Evolutionary conservation across 2,888 invertebrate genomes (phyloP), one percentile per base, ranked within the genome.

Genomic region (Amphiduros pacificus): DNA sequence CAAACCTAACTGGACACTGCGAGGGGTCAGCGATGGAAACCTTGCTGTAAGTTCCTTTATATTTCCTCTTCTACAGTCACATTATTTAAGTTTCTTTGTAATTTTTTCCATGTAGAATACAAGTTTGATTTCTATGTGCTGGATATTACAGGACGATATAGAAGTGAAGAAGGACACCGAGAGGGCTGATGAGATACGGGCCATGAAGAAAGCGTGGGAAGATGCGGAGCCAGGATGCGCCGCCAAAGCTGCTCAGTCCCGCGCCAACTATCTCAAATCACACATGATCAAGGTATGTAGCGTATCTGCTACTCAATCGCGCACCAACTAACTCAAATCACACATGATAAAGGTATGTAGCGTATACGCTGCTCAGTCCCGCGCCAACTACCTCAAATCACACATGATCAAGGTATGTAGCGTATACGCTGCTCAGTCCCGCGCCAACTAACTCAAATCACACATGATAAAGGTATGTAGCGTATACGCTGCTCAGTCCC

Each of bases 161-260:
- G 80, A 79, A 29, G 75, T 82, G 20, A 76, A 77, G 66, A 81
- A 79, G 61, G 81, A 82, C 68, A 80, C 79, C 17, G 80, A 82
- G 69, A 68, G 81, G 61, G 77, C 78, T 3, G 81, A 82, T 69
- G 78, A 82, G 67, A 80, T 82, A 51, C 65, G 77, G 48, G 79
- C 81, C 9, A 73, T 81, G 71, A 82, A 82, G 74, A 79, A 75
- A 65, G 81, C 81, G 1, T 82, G 82, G 82, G 82, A 82, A 60
- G 80, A 79, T 61, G 79, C 81, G 11, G 79, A 82, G 60, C 80
- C 80, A 4, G 82, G 81, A 1, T 62, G 82, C n/a, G 80, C 82
- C 40, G 81, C 79, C 31, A 82, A 82, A 71, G 81, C 82, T 4
- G 64, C 74, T 64, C 80, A 80, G 71, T 75, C 79, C 0, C 70